These are phyloP conservation scores for Pogona vitticeps DNA, from an alignment of 2,113 vertebrate species.

Conservation along the genomic window DNA sequence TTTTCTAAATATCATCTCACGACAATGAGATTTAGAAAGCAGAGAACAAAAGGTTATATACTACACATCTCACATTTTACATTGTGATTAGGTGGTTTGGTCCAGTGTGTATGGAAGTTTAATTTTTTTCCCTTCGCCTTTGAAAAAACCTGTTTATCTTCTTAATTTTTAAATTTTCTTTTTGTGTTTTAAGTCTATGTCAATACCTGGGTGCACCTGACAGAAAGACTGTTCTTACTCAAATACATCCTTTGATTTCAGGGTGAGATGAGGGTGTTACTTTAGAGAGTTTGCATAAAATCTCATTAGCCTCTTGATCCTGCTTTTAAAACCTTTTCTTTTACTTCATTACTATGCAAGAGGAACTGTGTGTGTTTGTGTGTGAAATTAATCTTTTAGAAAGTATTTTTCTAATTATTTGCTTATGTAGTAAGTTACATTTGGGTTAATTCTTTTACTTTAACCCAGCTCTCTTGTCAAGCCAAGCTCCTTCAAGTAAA, in stretches of 20 bases:
- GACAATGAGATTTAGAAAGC: background rate
- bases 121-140: constrained; percentile 47
- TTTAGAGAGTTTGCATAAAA: constrained; percentile 68
- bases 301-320: constrained; percentile 71
- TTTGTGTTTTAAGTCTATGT: constrained; percentile 38
- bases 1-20: background rate
- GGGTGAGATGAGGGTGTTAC: constrained; percentile 47
- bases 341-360: constrained; percentile 68
- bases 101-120: background rate
- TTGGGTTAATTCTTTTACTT: background rate
- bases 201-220: constrained; percentile 1
- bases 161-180: background rate
- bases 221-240: constrained; percentile 40
- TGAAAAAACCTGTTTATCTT: background rate
- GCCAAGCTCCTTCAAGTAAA: constrained; percentile 21
- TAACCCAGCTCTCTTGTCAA: background rate
- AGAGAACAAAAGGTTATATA: background rate
- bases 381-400: background rate
- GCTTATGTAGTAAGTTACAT: constrained; percentile 23
- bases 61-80: background rate
- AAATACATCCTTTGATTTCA: constrained; percentile 62
- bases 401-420: background rate
- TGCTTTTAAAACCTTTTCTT: constrained; percentile 57
- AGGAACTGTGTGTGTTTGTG: constrained; percentile 38
- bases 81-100: background rate